These are phyloP conservation scores for Pyxicephalus adspersus DNA, from an alignment of 2,113 vertebrate genomes.

Conservation along the genomic window DNA sequence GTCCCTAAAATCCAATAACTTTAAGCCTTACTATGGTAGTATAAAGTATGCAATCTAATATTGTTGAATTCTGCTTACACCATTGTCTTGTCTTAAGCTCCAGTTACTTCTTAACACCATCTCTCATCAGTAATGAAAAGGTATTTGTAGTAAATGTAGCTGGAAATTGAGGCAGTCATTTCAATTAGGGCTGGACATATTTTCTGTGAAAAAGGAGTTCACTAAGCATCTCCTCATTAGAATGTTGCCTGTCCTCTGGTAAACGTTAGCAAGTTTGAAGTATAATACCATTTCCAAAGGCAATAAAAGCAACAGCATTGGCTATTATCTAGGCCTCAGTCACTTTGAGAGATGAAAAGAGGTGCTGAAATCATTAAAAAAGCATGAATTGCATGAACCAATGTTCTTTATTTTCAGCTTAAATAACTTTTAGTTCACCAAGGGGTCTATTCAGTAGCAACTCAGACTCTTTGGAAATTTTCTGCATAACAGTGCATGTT, in stretches of 20 bases:
- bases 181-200: background rate
- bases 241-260: slow-evolving; percentile 37
- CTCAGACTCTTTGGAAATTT: slow-evolving; percentile 30
- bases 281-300: slow-evolving; percentile 28
- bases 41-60: background rate
- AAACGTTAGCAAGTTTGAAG: slow-evolving; percentile 41
- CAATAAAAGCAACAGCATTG: slow-evolving; percentile 50
- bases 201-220: slow-evolving; percentile 25
- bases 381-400: slow-evolving; percentile 52
- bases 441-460: slow-evolving; percentile 45
- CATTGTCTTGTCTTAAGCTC: background rate
- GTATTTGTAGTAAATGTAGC: slow-evolving; percentile 43
- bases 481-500: slow-evolving; percentile 41
- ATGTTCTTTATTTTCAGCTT: slow-evolving; percentile 52
- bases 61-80: background rate
- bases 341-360: slow-evolving; percentile 55
- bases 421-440: slow-evolving; percentile 54
- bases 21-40: too few relatives aligned
- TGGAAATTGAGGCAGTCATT: slow-evolving; percentile 25
- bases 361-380: slow-evolving; percentile 58
- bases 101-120: slow-evolving; percentile 11
- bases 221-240: slow-evolving; percentile 44
- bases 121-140: slow-evolving; percentile 45
- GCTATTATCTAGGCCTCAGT: slow-evolving; percentile 42
- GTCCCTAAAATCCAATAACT: too few relatives aligned